These are phyloP conservation scores for Eupsilia transversa DNA, from an alignment of 2,888 invertebrate genomes.

Conservation along the genomic window DNA sequence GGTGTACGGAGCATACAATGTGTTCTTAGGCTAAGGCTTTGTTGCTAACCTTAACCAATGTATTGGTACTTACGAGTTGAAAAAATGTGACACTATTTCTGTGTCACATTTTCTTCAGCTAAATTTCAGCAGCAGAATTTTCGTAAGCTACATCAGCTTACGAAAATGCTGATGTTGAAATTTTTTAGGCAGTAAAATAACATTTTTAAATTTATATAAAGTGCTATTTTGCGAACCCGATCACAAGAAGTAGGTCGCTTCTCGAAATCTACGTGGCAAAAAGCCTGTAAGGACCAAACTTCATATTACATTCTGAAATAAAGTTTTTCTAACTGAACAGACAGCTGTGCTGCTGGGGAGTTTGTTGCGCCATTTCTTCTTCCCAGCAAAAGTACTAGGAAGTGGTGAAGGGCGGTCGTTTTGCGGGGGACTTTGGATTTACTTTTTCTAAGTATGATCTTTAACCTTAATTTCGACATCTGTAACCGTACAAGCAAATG, in stretches of 20 bases:
- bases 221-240: not conserved
- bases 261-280: not conserved
- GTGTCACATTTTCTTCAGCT: too few species aligned
- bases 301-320: not conserved
- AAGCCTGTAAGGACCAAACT: not conserved
- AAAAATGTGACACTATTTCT: constrained; percentile 4
- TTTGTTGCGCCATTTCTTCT: not conserved
- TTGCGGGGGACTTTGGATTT: not conserved
- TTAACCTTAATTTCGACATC: not conserved
- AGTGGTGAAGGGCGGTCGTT: too few species aligned
- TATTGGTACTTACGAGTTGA: constrained; percentile 3
- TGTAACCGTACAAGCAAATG: not conserved
- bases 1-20: not conserved
- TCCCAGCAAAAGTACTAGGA: too few species aligned
- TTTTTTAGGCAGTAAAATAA: not conserved
- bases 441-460: not conserved
- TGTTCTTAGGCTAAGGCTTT: constrained; percentile 11
- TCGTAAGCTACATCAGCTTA: too few species aligned
- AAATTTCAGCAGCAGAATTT: too few species aligned
- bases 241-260: not conserved
- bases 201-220: not conserved
- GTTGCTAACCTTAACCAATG: constrained; percentile 10
- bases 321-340: too few species aligned
- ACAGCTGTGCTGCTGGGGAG: not conserved
- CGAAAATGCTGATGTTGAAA: too few species aligned